Percentiles rank a stretch among this genome's conserved stretches.
phyloP scores from a whole-genome alignment of 2,113 vertebrate genomes.

The Gnathonemus echidnorhynchus region DNA sequence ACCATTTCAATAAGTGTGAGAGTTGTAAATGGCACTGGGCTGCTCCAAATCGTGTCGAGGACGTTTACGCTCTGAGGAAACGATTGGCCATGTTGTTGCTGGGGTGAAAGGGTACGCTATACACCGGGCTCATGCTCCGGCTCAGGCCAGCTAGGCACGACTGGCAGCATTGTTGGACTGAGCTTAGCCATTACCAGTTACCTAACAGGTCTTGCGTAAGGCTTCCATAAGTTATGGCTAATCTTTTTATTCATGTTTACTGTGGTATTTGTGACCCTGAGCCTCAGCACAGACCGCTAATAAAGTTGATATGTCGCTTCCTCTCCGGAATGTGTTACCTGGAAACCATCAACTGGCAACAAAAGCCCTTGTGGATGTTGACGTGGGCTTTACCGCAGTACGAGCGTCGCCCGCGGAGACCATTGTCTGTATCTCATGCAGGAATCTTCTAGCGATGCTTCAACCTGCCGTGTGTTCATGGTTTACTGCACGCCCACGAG shows the following conservation, averaged over 20 bases:
- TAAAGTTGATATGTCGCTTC: not conserved
- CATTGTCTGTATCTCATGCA: not conserved
- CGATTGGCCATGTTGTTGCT: slow-evolving; percentile 38
- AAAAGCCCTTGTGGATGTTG: not conserved
- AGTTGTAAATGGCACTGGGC: not conserved
- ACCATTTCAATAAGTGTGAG: not conserved
- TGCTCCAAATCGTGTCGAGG: too few relatives aligned
- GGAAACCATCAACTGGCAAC: not conserved
- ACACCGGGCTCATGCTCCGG: slow-evolving; percentile 42
- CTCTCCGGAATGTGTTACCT: not conserved
- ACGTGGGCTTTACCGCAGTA: not conserved
- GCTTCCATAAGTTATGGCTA: not conserved
- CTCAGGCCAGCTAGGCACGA: slow-evolving; percentile 33
- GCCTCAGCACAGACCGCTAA: not conserved
- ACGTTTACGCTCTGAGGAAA: slow-evolving; percentile 30
- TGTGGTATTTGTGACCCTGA: not conserved
- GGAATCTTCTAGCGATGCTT: not conserved
- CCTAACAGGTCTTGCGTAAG: not conserved
- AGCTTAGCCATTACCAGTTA: not conserved
- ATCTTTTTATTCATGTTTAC: not conserved
- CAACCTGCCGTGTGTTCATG: not conserved
- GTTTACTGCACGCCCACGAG: not conserved
- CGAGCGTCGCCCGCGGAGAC: not conserved
- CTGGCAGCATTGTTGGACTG: not conserved
- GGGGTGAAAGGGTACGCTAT: slow-evolving; percentile 9